These are phyloP conservation scores for Agrypnia vestita DNA, from an alignment of 1,140 invertebrate species.

Conservation along the genomic window DNA sequence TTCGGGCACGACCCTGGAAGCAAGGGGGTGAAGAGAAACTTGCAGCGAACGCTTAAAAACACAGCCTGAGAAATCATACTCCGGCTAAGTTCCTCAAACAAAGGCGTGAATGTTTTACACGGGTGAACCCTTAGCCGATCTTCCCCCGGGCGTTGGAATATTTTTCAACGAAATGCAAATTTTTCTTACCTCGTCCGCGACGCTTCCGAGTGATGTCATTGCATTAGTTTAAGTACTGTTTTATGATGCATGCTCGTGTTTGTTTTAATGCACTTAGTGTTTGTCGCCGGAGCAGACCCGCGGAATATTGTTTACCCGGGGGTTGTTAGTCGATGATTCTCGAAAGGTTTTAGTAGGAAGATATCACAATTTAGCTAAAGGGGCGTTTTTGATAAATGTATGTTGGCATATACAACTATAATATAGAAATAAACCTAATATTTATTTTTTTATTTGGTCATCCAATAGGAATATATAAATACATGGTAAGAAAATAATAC, in stretches of 20 bases:
- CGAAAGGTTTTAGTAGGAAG: too few species aligned
- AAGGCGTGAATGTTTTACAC: slow-evolving; percentile 17
- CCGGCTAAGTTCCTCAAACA: slow-evolving; percentile 39
- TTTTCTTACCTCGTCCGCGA: not conserved
- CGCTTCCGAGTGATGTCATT: slow-evolving; percentile 38
- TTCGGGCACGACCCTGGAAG: too few species aligned
- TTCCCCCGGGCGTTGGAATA: slow-evolving; percentile 21
- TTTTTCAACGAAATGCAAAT: slow-evolving; percentile 47
- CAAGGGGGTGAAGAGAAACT: slow-evolving; percentile 10
- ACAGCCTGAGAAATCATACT: slow-evolving; percentile 44
- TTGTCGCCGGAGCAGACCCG: not conserved
- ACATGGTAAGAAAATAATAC: too few species aligned
- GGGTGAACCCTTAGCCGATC: slow-evolving; percentile 31
- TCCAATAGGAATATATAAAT: too few species aligned
- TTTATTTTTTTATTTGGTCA: too few species aligned
- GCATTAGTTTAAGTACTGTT: slow-evolving; percentile 42
- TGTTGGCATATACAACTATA: too few species aligned
- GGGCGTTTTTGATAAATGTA: too few species aligned
- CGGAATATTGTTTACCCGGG: slow-evolving; percentile 4
- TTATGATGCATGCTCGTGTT: slow-evolving; percentile 35
- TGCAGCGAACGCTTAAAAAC: slow-evolving; percentile 43
- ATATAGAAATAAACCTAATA: too few species aligned
- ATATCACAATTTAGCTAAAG: too few species aligned
- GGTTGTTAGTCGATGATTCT: not conserved
- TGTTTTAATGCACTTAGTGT: slow-evolving; percentile 41